These are phyloP conservation scores for Scartelaos histophorus DNA, from an alignment of 2,113 vertebrate species.

Conservation along the genomic window DNA sequence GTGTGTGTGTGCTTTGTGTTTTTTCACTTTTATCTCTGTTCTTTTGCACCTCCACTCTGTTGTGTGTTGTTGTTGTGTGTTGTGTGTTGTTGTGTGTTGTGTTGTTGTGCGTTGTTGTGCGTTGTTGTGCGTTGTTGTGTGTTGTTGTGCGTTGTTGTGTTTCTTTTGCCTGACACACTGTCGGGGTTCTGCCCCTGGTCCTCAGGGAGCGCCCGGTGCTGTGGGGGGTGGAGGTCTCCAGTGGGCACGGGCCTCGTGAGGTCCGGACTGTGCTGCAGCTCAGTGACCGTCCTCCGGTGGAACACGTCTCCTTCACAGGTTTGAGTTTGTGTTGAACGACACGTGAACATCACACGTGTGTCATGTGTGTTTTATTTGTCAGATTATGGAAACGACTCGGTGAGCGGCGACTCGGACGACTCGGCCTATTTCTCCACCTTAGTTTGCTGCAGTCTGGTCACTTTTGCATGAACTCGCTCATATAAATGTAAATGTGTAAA, in stretches of 20 bases:
- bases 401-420: slow-evolving; percentile 65
- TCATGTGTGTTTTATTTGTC: background rate
- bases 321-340: too few species aligned
- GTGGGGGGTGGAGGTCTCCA: slow-evolving; percentile 88
- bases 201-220: slow-evolving; percentile 82
- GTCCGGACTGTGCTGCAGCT: slow-evolving; percentile 85
- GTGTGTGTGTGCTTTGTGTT: too few species aligned
- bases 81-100: too few species aligned
- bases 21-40: too few species aligned
- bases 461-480: slow-evolving; percentile 56
- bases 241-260: slow-evolving; percentile 82
- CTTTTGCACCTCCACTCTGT: too few species aligned
- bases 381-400: slow-evolving; percentile 78
- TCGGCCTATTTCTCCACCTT: slow-evolving; percentile 74
- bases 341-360: too few species aligned
- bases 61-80: too few species aligned
- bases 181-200: slow-evolving; percentile 9
- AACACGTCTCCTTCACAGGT: slow-evolving; percentile 71
- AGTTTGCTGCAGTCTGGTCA: slow-evolving; percentile 69
- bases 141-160: too few species aligned
- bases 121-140: too few species aligned
- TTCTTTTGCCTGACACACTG: too few species aligned
- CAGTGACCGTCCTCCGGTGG: slow-evolving; percentile 78
- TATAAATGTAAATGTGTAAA: background rate
- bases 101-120: too few species aligned